A percentile compares a stretch with the other conserved stretches of the same genome.
phyloP scores from a whole-genome alignment of 2,888 invertebrate genomes.

The Cantharis nigra region DNA sequence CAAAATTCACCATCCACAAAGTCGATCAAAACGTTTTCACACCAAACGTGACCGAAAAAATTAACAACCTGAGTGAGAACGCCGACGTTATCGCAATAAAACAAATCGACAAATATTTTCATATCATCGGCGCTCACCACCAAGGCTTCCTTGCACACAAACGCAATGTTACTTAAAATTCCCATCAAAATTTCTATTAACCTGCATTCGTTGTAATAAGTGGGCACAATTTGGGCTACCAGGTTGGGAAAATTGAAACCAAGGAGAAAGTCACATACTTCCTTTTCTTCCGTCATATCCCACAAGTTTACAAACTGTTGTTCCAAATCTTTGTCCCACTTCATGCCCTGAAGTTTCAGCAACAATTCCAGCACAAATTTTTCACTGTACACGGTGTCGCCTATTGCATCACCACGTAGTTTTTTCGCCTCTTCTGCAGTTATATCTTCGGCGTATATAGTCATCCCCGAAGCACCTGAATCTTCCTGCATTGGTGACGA shows the following conservation, averaged over 20 bases:
- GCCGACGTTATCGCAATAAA: neutral
- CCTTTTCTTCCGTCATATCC: constrained; percentile 84
- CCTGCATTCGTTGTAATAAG: constrained; percentile 66
- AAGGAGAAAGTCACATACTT: constrained; percentile 72
- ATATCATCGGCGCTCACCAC: neutral
- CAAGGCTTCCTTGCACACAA: constrained; percentile 49
- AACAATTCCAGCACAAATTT: constrained; percentile 73
- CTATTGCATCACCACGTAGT: constrained; percentile 77
- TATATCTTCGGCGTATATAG: constrained; percentile 39
- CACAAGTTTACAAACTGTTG: constrained; percentile 77
- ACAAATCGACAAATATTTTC: neutral
- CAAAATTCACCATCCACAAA: neutral
- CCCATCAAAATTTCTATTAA: constrained; percentile 82
- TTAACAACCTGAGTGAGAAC: neutral
- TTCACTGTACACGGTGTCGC: constrained; percentile 79
- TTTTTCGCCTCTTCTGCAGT: constrained; percentile 54
- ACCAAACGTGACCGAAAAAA: neutral
- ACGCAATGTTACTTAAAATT: constrained; percentile 75
- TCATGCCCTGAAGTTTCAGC: constrained; percentile 64
- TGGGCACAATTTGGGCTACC: constrained; percentile 61
- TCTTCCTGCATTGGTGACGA: neutral
- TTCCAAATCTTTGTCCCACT: constrained; percentile 68
- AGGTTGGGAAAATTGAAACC: constrained; percentile 71
- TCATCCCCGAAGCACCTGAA: neutral
- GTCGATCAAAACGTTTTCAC: neutral